A percentile compares a stretch with the other conserved stretches of the same genome.
Evolutionary conservation across 2,797 vertebrate species (phyloP).

Genomic region (Macrochelys suwanniensis): DNA sequence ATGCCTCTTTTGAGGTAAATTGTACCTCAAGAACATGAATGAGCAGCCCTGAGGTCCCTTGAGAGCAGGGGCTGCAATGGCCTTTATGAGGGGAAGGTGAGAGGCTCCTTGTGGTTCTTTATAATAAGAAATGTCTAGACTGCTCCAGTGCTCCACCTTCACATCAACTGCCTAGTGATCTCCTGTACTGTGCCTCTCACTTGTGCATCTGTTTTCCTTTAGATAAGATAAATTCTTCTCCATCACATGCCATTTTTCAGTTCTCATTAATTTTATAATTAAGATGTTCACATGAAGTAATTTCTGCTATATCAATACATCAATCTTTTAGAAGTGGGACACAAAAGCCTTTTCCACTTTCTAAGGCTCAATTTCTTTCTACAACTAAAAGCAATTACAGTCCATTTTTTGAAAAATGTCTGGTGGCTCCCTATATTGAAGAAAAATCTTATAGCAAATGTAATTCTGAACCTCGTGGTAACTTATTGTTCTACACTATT

Average conservation of each 20-base stretch:
- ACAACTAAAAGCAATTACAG: neutral
- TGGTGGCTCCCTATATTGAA: too few relatives aligned
- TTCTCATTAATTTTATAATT: constrained; percentile 6
- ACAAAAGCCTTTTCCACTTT: neutral
- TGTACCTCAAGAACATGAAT: neutral
- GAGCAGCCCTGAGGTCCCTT: neutral
- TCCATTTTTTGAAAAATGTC: neutral
- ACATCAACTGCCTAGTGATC: neutral
- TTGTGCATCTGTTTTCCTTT: neutral
- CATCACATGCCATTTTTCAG: neutral
- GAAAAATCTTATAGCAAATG: neutral
- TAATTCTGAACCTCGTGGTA: neutral
- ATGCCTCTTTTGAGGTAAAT: neutral
- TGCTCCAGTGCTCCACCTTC: neutral
- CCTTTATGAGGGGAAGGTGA: neutral
- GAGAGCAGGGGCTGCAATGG: neutral
- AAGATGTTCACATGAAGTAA: neutral
- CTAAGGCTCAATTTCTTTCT: neutral
- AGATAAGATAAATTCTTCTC: neutral
- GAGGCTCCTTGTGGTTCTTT: neutral
- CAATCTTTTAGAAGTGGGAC: neutral
- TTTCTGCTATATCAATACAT: neutral
- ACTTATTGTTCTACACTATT: neutral
- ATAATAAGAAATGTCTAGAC: neutral
- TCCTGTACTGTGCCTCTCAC: neutral